These are phyloP conservation scores for Gallirallus australis DNA, from an alignment of 2,797 vertebrate species.

Conservation along the genomic window DNA sequence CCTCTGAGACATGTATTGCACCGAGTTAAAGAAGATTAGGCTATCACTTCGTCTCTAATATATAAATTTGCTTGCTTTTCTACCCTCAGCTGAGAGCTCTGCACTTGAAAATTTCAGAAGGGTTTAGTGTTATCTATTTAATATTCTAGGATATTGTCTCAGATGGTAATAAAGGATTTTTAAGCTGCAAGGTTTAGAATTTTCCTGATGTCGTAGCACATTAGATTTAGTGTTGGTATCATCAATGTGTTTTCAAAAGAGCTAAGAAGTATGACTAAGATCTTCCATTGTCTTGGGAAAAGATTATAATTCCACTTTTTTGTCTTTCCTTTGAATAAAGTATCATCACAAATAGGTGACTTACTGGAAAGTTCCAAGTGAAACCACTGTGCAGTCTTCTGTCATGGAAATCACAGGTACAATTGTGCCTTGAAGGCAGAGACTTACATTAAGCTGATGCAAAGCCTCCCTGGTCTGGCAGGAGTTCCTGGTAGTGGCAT, in stretches of 20 bases:
- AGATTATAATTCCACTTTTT: slow-evolving; percentile 9
- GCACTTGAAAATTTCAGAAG: neutral
- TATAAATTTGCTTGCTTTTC: neutral
- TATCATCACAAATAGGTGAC: neutral
- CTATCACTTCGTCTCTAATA: neutral
- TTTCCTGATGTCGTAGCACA: neutral
- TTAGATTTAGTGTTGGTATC: slow-evolving; percentile 28
- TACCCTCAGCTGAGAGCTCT: neutral
- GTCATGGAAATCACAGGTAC: neutral
- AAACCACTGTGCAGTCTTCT: neutral
- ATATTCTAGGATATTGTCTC: slow-evolving; percentile 25
- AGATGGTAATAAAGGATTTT: slow-evolving; percentile 33
- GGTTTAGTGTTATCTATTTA: slow-evolving; percentile 29
- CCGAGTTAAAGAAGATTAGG: neutral
- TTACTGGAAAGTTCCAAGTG: slow-evolving; percentile 5
- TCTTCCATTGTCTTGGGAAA: slow-evolving; percentile 5
- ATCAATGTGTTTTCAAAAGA: slow-evolving; percentile 28
- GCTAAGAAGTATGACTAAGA: neutral
- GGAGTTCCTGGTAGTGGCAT: neutral
- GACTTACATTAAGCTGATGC: neutral
- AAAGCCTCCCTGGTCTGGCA: neutral
- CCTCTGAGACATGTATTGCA: neutral
- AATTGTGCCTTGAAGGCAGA: neutral
- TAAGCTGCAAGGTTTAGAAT: slow-evolving; percentile 23
- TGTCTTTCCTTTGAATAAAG: neutral